A percentile compares a stretch with the other conserved stretches of the same genome.
Conservation (phyloP, 2,113 vertebrate species). For the Bagarius yarrelli region DNA sequence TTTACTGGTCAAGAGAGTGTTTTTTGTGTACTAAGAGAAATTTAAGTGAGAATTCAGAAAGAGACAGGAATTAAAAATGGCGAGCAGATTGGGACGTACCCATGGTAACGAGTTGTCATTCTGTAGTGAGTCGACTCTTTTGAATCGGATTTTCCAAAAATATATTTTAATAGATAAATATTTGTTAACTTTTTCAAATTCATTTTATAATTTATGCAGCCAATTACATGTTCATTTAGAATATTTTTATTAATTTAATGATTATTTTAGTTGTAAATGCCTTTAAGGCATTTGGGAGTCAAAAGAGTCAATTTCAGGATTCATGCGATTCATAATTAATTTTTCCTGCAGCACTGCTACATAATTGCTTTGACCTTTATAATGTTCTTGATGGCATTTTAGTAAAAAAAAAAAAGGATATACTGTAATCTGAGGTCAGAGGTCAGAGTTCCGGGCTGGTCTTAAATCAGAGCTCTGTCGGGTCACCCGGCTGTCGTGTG, state of each 20-base stretch:
- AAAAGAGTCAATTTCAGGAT: not conserved
- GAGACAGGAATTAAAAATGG: no score
- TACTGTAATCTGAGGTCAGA: not conserved
- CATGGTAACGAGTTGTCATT: not conserved
- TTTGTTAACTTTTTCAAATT: no score
- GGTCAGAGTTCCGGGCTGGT: conserved; percentile 12
- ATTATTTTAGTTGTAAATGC: not conserved
- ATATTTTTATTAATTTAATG: not conserved
- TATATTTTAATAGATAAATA: no score
- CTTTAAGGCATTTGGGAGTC: not conserved
- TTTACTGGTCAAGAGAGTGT: no score
- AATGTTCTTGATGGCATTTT: not conserved
- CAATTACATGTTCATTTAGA: not conserved
- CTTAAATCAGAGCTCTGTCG: conserved; percentile 34
- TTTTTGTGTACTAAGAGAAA: no score
- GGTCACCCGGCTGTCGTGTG: conserved; percentile 29
- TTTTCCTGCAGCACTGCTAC: not conserved
- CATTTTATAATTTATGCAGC: not conserved
- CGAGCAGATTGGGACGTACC: no score
- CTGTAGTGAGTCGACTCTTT: not conserved
- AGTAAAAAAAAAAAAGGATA: not conserved
- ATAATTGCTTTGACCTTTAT: not conserved
- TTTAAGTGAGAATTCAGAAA: no score
- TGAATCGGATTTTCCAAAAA: not conserved
- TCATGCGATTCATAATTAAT: no score